Conservation (phyloP, 2,797 vertebrate genomes). For the Heteromormyrus szaboi region DNA sequence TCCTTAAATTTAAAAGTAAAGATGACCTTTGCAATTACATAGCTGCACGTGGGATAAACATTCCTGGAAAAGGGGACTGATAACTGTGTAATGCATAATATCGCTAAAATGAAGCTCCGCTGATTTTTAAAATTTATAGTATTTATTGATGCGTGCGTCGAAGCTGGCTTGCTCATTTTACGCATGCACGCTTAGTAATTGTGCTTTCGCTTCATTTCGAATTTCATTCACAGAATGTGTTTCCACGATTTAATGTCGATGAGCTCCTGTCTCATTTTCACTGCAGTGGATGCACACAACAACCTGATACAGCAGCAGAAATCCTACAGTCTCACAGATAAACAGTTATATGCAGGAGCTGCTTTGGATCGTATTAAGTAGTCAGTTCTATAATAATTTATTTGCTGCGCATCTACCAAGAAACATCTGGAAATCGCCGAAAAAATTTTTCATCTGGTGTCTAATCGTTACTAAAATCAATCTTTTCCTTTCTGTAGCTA, state of each 20-base stretch:
- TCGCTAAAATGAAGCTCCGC: neutral
- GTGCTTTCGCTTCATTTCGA: neutral
- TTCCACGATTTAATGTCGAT: slow-evolving; percentile 2
- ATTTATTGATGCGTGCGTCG: neutral
- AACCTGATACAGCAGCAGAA: neutral
- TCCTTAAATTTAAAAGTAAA: neutral
- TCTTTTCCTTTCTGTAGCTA: neutral
- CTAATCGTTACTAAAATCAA: neutral
- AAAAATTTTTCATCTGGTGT: neutral
- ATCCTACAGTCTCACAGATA: neutral
- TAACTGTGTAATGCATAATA: neutral
- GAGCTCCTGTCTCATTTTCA: neutral
- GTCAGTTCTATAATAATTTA: neutral
- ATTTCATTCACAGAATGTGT: neutral
- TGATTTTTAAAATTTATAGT: neutral
- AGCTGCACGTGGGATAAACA: neutral
- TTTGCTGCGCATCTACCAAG: neutral
- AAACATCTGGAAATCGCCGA: neutral
- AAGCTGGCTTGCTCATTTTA: neutral
- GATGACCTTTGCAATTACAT: neutral
- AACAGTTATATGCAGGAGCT: neutral
- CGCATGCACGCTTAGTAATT: slow-evolving; percentile 8
- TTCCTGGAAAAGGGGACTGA: neutral
- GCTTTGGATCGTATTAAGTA: neutral
- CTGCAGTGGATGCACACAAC: neutral